These are phyloP conservation scores for Brachymystax lenok DNA, from an alignment of 2,797 vertebrate genomes.

Conservation along the genomic window DNA sequence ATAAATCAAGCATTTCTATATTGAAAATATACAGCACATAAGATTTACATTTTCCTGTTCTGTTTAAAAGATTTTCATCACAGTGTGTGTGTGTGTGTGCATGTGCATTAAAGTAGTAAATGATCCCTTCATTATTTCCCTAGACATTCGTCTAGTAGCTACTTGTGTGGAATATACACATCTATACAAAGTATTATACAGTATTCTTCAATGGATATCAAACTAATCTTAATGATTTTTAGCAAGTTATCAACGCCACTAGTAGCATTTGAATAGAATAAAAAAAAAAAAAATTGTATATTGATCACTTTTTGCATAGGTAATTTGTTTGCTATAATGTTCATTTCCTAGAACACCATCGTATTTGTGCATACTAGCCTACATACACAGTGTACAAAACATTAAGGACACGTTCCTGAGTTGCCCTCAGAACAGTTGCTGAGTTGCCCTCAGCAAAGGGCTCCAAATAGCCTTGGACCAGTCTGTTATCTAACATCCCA, in stretches of 20 bases:
- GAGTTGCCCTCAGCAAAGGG: not conserved
- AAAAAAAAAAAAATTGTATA: constrained; percentile 9
- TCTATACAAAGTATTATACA: constrained; percentile 40
- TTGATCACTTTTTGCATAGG: constrained; percentile 3
- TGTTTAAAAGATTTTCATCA: not conserved
- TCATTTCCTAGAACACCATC: not conserved
- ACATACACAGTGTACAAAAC: not conserved
- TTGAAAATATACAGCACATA: constrained; percentile 38
- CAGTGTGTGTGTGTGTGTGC: not conserved
- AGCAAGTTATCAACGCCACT: constrained; percentile 13
- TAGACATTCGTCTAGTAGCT: constrained; percentile 24
- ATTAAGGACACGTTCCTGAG: too few relatives aligned
- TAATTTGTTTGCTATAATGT: constrained; percentile 21
- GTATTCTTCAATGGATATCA: constrained; percentile 29
- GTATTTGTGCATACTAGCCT: not conserved
- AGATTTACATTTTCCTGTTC: constrained; percentile 16
- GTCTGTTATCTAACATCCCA: not conserved
- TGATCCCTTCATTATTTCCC: constrained; percentile 30
- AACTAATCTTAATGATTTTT: constrained; percentile 26
- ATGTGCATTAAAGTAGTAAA: not conserved
- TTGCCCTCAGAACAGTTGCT: not conserved
- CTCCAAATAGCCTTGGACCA: not conserved
- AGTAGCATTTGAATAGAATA: not conserved
- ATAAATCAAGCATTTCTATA: constrained; percentile 15
- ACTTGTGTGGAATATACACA: constrained; percentile 26